Evolutionary conservation across 53 echinoderm and acorn worm genomes (phyloP).

Genomic region (Temnopleurus reevesii): DNA sequence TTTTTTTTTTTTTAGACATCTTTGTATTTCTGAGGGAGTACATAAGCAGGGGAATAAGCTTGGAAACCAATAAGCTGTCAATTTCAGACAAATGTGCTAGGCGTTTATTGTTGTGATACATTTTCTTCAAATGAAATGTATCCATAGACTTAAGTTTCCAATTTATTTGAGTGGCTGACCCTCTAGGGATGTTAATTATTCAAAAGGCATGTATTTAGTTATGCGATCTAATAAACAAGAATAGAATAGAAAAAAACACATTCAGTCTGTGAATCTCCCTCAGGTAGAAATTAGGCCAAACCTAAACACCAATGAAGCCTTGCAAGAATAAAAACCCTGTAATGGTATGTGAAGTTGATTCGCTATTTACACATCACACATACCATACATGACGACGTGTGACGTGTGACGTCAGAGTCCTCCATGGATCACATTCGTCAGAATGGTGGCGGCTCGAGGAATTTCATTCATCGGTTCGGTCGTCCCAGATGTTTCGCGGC

Average conservation of each 20-base stretch:
- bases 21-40: no score
- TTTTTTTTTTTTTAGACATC: no score
- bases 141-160: no score
- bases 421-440: background rate
- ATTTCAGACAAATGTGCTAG: no score
- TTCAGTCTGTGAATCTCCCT: background rate
- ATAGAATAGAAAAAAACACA: slow-evolving; percentile 27
- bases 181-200: no score
- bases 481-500: background rate
- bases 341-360: slow-evolving; percentile 23
- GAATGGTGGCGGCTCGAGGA: background rate
- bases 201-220: no score
- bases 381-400: slow-evolving; percentile 19
- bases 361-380: slow-evolving; percentile 27
- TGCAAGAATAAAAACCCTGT: background rate
- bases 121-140: no score
- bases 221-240: no score
- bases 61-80: no score
- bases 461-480: slow-evolving; percentile 13
- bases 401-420: slow-evolving; percentile 28
- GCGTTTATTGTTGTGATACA: no score
- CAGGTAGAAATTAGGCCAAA: background rate
- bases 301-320: background rate
- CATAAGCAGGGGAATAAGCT: no score
- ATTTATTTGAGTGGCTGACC: no score